phyloP scores from a whole-genome alignment of 1,140 invertebrate species.

The Bombus haemorrhoidalis region DNA sequence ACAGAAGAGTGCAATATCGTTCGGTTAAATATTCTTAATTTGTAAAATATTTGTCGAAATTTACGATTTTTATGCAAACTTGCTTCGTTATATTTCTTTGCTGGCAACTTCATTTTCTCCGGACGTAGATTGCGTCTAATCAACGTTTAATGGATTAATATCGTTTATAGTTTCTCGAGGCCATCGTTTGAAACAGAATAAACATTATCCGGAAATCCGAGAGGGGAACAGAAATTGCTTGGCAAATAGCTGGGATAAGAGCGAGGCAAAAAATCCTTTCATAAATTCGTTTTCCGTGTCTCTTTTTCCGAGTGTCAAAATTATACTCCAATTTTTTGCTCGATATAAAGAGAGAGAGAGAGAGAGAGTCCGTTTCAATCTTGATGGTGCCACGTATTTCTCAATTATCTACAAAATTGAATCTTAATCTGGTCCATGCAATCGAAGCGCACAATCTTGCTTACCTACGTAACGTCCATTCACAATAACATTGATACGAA shows the following conservation, averaged over 20 bases:
- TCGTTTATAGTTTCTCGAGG: background rate
- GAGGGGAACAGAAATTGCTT: constrained; percentile 15
- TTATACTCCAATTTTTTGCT: constrained; percentile 22
- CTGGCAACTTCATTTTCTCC: background rate
- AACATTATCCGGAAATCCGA: constrained; percentile 2
- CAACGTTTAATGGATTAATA: constrained; percentile 5
- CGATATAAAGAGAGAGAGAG: background rate
- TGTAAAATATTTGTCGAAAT: background rate
- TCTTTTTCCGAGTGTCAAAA: constrained; percentile 20
- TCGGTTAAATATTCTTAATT: background rate
- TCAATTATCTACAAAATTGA: constrained; percentile 29
- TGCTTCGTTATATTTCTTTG: background rate
- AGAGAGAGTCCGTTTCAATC: constrained; percentile 13
- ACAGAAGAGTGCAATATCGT: background rate
- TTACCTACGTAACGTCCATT: constrained; percentile 7
- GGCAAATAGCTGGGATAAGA: constrained; percentile 32
- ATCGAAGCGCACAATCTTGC: constrained; percentile 5
- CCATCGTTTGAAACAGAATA: background rate
- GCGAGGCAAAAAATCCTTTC: background rate
- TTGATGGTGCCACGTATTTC: constrained; percentile 11
- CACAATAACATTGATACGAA: constrained; percentile 6
- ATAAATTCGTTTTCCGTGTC: constrained; percentile 21
- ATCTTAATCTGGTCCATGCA: constrained; percentile 12
- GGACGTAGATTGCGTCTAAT: background rate
- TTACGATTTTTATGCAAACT: background rate